Evolutionary conservation across 64 coral and sea anemone genomes (phyloP).

Genomic region (Dendrophyllia cribrosa): DNA sequence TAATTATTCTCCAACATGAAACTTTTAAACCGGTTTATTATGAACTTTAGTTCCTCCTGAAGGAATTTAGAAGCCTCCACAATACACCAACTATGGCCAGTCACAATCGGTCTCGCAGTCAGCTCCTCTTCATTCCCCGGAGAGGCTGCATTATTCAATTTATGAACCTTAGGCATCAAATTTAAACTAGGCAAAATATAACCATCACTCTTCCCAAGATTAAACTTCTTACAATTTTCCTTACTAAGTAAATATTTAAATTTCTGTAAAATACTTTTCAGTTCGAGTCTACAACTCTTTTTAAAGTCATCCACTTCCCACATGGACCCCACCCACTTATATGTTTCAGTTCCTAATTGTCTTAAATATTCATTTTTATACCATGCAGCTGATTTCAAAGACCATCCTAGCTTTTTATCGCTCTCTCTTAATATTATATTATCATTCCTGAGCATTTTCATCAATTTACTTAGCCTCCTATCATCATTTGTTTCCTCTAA

Average conservation of each 20-base stretch:
- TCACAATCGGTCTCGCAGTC: neutral
- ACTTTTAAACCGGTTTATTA: too few species aligned
- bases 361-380: conserved; percentile 3
- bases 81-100: neutral
- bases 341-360: neutral
- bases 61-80: too few species aligned
- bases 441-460: neutral
- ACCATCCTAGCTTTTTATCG: conserved; percentile 33
- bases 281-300: neutral
- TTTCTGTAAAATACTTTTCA: neutral
- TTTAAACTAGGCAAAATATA: conserved; percentile 47
- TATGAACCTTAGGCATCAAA: conserved; percentile 45
- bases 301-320: too few species aligned
- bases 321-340: conserved; percentile 5
- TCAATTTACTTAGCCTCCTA: neutral
- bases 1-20: too few species aligned
- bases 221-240: neutral
- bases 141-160: neutral
- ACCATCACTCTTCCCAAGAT: neutral
- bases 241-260: neutral
- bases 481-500: neutral
- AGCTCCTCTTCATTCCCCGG: neutral
- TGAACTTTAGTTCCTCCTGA: too few species aligned
- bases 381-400: neutral
- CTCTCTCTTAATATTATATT: conserved; percentile 7